A percentile compares a stretch with the other conserved stretches of the same genome.
These are phyloP conservation scores for Stichopus chloronotus DNA, from an alignment of 35 echinoderm and acorn worm species.

Conservation along the genomic window DNA sequence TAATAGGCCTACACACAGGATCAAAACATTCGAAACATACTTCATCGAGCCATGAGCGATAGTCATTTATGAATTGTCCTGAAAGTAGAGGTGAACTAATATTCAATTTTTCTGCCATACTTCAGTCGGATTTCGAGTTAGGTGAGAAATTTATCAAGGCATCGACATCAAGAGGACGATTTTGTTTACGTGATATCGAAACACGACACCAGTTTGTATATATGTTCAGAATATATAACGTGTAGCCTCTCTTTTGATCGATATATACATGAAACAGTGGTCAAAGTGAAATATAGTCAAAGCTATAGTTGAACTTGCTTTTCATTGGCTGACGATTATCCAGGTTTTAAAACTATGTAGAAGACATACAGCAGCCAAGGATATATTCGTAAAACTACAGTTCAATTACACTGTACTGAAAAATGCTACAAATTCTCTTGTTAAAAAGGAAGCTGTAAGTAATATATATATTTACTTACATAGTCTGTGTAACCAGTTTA, in stretches of 20 bases:
- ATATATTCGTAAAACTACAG: no score
- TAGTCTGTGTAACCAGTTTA: no score
- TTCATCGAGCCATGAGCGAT: not conserved
- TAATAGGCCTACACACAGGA: not conserved
- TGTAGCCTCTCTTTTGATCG: not conserved
- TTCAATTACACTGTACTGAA: no score
- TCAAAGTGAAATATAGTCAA: not conserved
- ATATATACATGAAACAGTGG: not conserved
- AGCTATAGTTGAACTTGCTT: no score
- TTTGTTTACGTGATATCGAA: not conserved
- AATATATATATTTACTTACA: no score
- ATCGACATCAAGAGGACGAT: not conserved
- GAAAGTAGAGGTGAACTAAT: not conserved
- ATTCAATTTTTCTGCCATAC: not conserved
- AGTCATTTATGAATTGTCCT: not conserved
- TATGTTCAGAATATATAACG: not conserved
- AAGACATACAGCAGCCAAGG: no score
- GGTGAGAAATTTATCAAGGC: not conserved
- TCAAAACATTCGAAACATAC: not conserved
- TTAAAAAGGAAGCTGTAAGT: no score
- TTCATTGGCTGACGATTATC: no score
- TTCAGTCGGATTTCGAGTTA: not conserved
- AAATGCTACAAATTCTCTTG: no score
- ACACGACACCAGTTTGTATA: not conserved
- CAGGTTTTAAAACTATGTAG: no score